phyloP scores from a whole-genome alignment of 2,797 vertebrate genomes.

The Morelia viridis region DNA sequence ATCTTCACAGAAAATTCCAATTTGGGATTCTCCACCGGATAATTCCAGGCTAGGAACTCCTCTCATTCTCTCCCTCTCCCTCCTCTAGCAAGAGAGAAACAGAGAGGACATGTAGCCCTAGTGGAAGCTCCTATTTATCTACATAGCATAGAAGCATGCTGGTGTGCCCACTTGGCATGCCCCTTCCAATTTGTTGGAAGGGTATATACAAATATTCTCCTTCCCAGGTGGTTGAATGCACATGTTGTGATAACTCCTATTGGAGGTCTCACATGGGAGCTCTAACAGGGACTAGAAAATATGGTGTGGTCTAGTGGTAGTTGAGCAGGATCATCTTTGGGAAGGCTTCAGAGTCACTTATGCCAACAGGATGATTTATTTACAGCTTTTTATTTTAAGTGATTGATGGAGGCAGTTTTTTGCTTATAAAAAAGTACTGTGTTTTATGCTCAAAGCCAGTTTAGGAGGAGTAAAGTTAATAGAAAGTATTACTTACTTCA shows the following conservation, averaged over 20 bases:
- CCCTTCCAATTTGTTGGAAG: not conserved
- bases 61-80: not conserved
- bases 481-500: not conserved
- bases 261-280: not conserved
- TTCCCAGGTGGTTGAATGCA: not conserved
- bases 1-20: not conserved
- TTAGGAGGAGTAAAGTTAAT: not conserved
- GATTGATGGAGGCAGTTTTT: not conserved
- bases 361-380: not conserved
- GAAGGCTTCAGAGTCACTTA: not conserved
- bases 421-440: not conserved
- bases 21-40: not conserved
- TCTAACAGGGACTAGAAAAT: not conserved
- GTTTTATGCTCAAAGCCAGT: not conserved
- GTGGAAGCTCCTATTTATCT: not conserved
- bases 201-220: not conserved
- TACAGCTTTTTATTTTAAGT: not conserved
- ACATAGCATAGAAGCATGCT: not conserved
- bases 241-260: not conserved
- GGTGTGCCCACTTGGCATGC: not conserved
- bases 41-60: not conserved
- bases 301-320: not conserved
- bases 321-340: not conserved
- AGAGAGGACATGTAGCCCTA: not conserved
- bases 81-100: not conserved